Evolutionary conservation across 2,797 vertebrate species (phyloP).

Genomic region (Propithecus deckenii): DNA sequence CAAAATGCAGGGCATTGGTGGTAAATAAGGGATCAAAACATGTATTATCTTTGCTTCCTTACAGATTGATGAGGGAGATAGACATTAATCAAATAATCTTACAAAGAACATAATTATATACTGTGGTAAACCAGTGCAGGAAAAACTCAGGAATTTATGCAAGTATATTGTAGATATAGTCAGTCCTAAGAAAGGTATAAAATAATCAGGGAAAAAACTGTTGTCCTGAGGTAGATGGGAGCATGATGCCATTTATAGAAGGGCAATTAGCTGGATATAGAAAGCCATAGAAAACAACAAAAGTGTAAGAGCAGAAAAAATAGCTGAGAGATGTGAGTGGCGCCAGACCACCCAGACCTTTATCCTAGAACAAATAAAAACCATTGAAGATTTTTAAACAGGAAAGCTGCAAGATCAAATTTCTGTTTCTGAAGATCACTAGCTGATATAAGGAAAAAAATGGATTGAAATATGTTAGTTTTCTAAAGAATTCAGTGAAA

Average conservation of each 20-base stretch:
- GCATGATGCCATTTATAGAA: neutral
- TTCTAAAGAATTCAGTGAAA: neutral
- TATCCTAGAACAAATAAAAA: slow-evolving; percentile 1
- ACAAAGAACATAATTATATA: neutral
- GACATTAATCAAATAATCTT: neutral
- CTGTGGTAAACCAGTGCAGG: neutral
- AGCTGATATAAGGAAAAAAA: neutral
- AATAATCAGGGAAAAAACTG: neutral
- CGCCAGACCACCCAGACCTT: neutral
- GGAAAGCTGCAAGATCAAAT: neutral
- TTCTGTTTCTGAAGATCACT: neutral
- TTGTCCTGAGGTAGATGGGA: neutral
- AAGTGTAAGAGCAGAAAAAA: neutral
- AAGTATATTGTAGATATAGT: neutral
- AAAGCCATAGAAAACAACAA: neutral
- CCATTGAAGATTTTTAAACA: neutral
- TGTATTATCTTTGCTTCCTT: neutral
- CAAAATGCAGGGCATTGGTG: neutral
- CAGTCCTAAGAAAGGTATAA: neutral
- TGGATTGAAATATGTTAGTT: neutral
- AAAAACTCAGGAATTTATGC: neutral
- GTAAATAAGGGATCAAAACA: neutral
- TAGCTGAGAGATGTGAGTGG: neutral
- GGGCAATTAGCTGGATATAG: neutral
- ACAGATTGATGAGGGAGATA: neutral